Evolutionary conservation across 1,140 invertebrate species (phyloP).

Genomic region (Drosophila obscura): DNA sequence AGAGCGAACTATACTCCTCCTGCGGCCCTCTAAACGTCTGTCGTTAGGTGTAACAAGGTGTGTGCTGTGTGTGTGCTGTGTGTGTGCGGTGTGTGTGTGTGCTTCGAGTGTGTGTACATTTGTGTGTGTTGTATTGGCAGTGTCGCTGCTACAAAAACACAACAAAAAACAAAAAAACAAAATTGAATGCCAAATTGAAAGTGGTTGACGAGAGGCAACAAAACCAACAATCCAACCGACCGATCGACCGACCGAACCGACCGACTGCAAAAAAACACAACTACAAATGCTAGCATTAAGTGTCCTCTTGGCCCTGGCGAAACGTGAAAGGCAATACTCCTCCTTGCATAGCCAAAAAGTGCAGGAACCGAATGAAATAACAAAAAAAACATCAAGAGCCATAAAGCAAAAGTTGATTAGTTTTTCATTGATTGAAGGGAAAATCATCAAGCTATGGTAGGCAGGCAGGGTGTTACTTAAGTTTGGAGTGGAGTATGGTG

Average conservation of each 20-base stretch:
- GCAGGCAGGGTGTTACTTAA: too few species aligned
- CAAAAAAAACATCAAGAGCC: conserved; percentile 15
- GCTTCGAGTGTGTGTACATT: conserved; percentile 37
- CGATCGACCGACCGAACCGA: too few species aligned
- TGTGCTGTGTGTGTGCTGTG: conserved; percentile 31
- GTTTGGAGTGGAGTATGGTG: too few species aligned
- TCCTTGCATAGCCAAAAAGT: conserved; percentile 8
- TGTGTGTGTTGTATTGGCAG: conserved; percentile 41
- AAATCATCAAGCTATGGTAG: neutral
- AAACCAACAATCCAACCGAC: conserved; percentile 5
- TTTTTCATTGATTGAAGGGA: conserved; percentile 52
- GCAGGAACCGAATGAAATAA: conserved; percentile 10
- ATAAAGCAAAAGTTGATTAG: conserved; percentile 69
- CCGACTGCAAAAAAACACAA: conserved; percentile 23
- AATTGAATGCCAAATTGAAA: conserved; percentile 72
- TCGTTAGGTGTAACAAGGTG: conserved; percentile 66
- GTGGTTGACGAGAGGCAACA: conserved; percentile 67
- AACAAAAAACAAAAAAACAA: conserved; percentile 26
- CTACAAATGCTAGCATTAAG: conserved; percentile 48
- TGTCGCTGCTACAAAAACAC: conserved; percentile 58
- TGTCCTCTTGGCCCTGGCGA: conserved; percentile 43
- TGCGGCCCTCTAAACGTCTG: conserved; percentile 42
- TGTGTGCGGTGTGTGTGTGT: conserved; percentile 49
- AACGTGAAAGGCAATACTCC: conserved; percentile 44
- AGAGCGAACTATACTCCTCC: conserved; percentile 56